Evolutionary conservation across 2,113 vertebrate genomes (phyloP).

Genomic region (Python bivittatus): DNA sequence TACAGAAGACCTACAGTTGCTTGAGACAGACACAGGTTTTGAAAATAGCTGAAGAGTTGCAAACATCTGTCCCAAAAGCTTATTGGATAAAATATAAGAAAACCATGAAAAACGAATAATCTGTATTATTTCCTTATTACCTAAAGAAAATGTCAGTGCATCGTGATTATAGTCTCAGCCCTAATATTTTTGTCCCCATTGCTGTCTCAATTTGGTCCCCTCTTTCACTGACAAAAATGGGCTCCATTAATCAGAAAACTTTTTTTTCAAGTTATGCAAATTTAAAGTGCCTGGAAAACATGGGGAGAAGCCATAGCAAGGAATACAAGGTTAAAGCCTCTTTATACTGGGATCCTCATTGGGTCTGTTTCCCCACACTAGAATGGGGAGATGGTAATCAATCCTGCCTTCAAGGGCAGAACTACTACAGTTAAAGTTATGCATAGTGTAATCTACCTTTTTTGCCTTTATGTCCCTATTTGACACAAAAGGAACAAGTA

Average conservation of each 20-base stretch:
- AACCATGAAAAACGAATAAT: not conserved
- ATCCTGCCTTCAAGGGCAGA: not conserved
- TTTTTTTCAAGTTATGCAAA: not conserved
- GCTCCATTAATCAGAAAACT: not conserved
- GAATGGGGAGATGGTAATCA: not conserved
- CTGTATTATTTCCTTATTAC: too few relatives aligned
- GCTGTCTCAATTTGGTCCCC: not conserved
- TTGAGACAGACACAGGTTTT: not conserved
- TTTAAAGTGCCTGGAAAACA: not conserved
- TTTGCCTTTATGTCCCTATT: not conserved
- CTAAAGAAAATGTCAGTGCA: not conserved
- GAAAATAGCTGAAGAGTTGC: not conserved
- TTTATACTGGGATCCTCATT: not conserved
- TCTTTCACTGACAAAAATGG: not conserved
- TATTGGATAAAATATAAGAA: not conserved
- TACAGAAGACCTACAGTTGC: not conserved
- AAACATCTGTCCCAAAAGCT: not conserved
- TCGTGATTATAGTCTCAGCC: not conserved
- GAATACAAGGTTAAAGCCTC: not conserved
- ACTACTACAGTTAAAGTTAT: not conserved
- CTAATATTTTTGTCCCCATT: not conserved
- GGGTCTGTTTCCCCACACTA: not conserved
- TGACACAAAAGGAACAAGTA: not conserved
- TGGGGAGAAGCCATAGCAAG: not conserved
- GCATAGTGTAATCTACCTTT: not conserved